These are phyloP conservation scores for Platygyra sinensis DNA, from an alignment of 64 coral and sea anemone species.

Conservation along the genomic window DNA sequence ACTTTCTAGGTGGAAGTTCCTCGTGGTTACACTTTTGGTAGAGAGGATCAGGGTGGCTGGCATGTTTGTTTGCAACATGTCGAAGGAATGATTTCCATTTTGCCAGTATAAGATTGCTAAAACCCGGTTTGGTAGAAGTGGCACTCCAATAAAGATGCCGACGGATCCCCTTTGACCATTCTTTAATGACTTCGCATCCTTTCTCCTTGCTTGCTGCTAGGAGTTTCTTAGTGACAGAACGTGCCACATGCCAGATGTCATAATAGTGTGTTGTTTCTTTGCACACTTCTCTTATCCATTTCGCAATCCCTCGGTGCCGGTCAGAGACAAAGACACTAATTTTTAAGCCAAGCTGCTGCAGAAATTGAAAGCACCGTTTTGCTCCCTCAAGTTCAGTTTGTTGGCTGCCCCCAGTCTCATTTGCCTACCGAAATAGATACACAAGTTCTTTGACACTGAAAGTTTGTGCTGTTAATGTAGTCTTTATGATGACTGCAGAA, in stretches of 20 bases:
- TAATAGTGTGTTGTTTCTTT: neutral
- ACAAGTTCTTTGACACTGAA: neutral
- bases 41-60: constrained; percentile 15
- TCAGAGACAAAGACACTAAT: constrained; percentile 43
- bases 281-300: constrained; percentile 22
- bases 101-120: constrained; percentile 6
- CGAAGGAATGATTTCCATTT: constrained; percentile 47
- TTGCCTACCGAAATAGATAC: neutral
- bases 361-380: neutral
- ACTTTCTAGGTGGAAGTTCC: constrained; percentile 15
- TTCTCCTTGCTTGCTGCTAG: constrained; percentile 13
- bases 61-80: constrained; percentile 33
- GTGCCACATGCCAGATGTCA: constrained; percentile 58
- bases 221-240: constrained; percentile 20
- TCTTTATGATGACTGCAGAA: neutral
- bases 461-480: neutral
- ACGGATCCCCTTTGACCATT: constrained; percentile 27
- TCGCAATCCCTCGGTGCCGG: constrained; percentile 26
- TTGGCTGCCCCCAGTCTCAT: constrained; percentile 10
- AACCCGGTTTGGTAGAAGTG: constrained; percentile 35
- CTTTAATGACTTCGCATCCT: neutral
- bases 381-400: constrained; percentile 30
- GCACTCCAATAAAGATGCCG: constrained; percentile 45
- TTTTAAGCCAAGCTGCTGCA: neutral
- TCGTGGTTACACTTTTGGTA: constrained; percentile 24